Percentiles rank a stretch among this genome's conserved stretches.
phyloP scores from a whole-genome alignment of 2,888 invertebrate species.

The Lithophane socia region DNA sequence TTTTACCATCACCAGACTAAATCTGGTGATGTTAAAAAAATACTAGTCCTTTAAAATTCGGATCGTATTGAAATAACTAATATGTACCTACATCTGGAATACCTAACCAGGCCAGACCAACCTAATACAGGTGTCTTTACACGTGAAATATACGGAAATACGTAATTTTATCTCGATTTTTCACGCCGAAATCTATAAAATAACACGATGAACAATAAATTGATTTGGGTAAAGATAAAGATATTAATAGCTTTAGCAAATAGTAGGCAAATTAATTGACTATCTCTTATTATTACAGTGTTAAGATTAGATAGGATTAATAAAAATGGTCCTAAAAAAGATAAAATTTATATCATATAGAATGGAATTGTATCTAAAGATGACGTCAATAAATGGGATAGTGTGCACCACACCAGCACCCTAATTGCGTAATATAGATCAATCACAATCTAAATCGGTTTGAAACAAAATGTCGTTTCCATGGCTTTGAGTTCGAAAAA shows the following conservation, averaged over 20 bases:
- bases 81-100: background rate
- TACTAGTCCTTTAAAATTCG: no score
- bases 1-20: no score
- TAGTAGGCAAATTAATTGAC: background rate
- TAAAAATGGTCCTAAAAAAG: background rate
- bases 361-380: constrained; percentile 9
- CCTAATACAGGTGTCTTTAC: background rate
- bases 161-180: constrained; percentile 1
- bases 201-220: constrained; percentile 17
- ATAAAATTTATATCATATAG: background rate
- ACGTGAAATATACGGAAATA: constrained; percentile 6
- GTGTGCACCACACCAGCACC: background rate
- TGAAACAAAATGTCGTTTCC: no score
- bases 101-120: no score
- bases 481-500: no score
- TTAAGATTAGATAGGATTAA: constrained; percentile 22
- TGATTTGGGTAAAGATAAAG: constrained; percentile 4
- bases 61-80: background rate
- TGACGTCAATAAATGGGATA: constrained; percentile 10
- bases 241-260: constrained; percentile 9
- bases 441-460: no score
- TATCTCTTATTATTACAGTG: constrained; percentile 1
- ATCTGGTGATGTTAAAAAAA: no score
- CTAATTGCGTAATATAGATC: no score
- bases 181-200: background rate